A percentile compares a stretch with the other conserved stretches of the same genome.
These are phyloP conservation scores for Glaucidium brasilianum DNA, from an alignment of 2,113 vertebrate species.

Conservation along the genomic window DNA sequence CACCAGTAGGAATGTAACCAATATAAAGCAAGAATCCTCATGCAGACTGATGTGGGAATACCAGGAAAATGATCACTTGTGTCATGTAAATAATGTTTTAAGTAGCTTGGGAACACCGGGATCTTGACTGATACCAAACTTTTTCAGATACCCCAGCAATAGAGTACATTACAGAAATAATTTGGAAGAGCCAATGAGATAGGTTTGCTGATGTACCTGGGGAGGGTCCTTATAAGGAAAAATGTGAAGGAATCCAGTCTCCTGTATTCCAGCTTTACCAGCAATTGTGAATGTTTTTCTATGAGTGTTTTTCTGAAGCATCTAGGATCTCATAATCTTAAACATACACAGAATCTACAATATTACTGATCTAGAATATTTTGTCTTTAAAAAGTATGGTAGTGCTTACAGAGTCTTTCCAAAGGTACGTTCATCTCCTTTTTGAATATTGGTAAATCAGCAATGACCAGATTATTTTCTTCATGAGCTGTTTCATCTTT, in stretches of 20 bases:
- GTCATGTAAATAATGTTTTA: not conserved
- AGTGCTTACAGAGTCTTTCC: not conserved
- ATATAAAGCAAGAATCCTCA: not conserved
- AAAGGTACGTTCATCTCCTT: not conserved
- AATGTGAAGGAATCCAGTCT: not conserved
- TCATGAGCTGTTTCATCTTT: not conserved
- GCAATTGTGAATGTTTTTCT: not conserved
- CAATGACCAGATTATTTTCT: not conserved
- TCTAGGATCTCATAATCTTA: not conserved
- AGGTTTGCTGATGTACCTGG: not conserved
- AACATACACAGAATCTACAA: not conserved
- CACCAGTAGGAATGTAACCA: slow-evolving; percentile 5
- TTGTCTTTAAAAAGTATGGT: not conserved
- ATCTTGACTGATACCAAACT: not conserved
- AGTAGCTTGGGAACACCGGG: not conserved
- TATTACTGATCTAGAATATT: not conserved
- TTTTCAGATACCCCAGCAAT: not conserved
- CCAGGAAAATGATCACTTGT: not conserved
- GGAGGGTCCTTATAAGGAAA: not conserved
- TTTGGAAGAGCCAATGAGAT: not conserved
- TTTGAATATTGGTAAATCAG: not conserved
- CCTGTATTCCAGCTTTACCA: not conserved
- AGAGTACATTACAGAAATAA: not conserved
- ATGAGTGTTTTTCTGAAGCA: not conserved
- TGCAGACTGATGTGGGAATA: not conserved